Evolutionary conservation across 2,797 vertebrate species (phyloP).

Genomic region (Phataginus tricuspis): DNA sequence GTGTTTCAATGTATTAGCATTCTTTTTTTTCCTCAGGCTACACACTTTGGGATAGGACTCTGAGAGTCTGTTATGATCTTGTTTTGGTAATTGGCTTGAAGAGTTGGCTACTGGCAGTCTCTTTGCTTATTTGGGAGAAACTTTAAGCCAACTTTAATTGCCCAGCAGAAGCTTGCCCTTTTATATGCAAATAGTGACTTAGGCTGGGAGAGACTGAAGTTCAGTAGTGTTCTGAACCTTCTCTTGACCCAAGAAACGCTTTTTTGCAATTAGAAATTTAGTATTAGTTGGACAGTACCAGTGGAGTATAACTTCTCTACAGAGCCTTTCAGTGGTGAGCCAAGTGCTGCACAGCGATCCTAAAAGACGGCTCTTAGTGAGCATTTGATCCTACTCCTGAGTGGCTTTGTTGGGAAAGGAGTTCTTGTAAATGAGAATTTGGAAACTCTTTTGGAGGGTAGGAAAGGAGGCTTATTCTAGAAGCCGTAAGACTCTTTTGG

Average conservation of each 20-base stretch:
- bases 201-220: not conserved
- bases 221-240: not conserved
- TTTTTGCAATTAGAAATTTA: not conserved
- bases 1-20: not conserved
- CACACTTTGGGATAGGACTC: not conserved
- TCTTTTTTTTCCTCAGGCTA: not conserved
- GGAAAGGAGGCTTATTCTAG: not conserved
- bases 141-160: not conserved
- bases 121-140: not conserved
- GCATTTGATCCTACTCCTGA: not conserved
- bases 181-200: not conserved
- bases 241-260: not conserved
- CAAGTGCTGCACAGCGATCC: not conserved
- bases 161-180: not conserved
- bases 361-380: not conserved
- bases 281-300: not conserved
- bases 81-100: not conserved
- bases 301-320: not conserved
- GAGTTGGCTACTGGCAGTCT: not conserved
- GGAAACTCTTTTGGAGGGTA: not conserved
- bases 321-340: not conserved
- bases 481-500: not conserved
- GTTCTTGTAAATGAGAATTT: not conserved
- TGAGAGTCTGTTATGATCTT: not conserved
- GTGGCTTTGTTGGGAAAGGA: not conserved